Evolutionary conservation across 2,797 vertebrate species (phyloP).

Genomic region (Ispidina lecontei): DNA sequence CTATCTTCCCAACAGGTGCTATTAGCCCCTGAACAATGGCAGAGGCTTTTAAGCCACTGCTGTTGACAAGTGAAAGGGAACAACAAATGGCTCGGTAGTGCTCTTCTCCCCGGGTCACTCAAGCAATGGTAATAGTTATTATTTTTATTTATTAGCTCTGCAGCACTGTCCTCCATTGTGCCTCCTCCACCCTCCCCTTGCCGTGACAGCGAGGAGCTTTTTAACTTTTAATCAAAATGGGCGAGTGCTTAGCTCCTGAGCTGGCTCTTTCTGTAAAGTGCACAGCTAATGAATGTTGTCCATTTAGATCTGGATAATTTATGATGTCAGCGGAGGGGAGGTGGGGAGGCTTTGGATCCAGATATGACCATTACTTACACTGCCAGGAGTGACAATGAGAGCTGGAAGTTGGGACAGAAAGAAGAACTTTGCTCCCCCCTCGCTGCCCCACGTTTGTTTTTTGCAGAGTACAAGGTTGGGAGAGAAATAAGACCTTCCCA

Average conservation of each 20-base stretch:
- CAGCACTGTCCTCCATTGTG: conserved; percentile 78
- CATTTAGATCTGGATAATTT: conserved; percentile 78
- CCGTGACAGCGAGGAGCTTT: conserved; percentile 86
- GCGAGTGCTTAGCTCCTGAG: conserved; percentile 69
- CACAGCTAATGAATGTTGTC: conserved; percentile 76
- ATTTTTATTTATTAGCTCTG: conserved; percentile 93
- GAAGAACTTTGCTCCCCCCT: neutral
- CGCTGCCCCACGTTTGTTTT: neutral
- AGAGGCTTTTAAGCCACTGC: conserved; percentile 92
- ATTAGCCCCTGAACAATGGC: conserved; percentile 89
- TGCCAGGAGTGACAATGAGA: neutral
- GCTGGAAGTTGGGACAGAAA: neutral
- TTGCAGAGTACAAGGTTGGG: neutral
- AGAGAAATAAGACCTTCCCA: neutral
- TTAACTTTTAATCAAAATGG: conserved; percentile 92
- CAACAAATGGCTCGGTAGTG: conserved; percentile 89
- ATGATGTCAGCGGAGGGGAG: conserved; percentile 64
- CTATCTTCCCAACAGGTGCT: conserved; percentile 92
- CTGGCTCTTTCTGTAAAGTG: conserved; percentile 70
- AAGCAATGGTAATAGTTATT: conserved; percentile 83
- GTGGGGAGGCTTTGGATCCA: conserved; percentile 46
- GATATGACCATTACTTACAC: conserved; percentile 24
- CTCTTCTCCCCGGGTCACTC: conserved; percentile 82
- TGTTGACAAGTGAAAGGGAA: conserved; percentile 93
- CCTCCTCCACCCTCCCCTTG: conserved; percentile 81